A percentile compares a stretch with the other conserved stretches of the same genome.
Conservation (phyloP, 2,113 vertebrate genomes). For the Heliornis fulica region DNA sequence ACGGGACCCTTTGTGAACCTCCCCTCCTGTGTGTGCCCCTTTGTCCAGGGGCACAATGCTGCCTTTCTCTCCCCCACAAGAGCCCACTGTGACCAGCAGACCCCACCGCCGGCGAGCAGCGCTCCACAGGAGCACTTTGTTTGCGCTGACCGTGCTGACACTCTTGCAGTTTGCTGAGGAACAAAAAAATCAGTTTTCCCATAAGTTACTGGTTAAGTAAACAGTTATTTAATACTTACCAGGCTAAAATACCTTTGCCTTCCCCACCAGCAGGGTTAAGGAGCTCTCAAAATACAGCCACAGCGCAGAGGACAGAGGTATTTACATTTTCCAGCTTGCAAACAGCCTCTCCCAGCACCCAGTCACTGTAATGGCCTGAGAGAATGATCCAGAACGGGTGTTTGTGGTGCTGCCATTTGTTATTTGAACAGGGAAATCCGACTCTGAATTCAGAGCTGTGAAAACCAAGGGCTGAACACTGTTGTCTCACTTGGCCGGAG, state of each 20-base stretch:
- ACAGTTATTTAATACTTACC: slow-evolving; percentile 19
- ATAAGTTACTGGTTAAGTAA: slow-evolving; percentile 1
- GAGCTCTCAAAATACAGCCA: neutral
- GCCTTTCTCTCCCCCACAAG: slow-evolving; percentile 55
- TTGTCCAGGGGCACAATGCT: slow-evolving; percentile 19
- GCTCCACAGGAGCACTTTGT: neutral
- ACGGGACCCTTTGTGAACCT: neutral
- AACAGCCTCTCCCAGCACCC: neutral
- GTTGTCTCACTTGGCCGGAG: neutral
- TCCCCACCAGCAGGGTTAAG: neutral
- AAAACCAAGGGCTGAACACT: neutral
- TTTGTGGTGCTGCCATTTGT: neutral
- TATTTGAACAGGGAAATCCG: neutral
- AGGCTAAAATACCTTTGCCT: slow-evolving; percentile 19
- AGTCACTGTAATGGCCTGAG: neutral
- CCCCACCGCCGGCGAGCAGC: neutral
- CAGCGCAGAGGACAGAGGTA: neutral
- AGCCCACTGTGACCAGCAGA: slow-evolving; percentile 12
- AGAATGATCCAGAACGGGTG: neutral
- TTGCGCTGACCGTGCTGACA: neutral
- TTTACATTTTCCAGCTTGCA: neutral
- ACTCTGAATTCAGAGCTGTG: neutral
- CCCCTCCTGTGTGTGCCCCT: slow-evolving; percentile 4
- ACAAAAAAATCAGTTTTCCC: slow-evolving; percentile 38
- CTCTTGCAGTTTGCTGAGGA: neutral